Conservation (phyloP, 2,797 vertebrate species). For the Sebastiscus tertius region DNA sequence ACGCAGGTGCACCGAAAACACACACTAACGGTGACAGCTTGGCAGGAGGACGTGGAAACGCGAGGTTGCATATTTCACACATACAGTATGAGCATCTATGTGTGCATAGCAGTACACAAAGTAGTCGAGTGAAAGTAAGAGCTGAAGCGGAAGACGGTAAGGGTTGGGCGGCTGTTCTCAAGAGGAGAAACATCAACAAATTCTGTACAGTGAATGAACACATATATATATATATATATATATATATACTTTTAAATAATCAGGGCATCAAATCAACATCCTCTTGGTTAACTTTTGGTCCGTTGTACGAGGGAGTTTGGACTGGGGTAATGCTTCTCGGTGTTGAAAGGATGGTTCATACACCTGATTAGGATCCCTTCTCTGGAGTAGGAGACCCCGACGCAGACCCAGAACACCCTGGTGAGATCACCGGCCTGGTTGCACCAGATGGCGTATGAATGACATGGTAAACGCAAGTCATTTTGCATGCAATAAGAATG, state of each 20-base stretch:
- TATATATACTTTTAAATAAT: background rate
- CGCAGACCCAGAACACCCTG: background rate
- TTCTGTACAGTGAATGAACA: background rate
- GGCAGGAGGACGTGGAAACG: slow-evolving; percentile 22
- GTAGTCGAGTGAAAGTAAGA: background rate
- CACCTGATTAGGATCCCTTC: background rate
- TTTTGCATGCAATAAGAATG: too few species aligned
- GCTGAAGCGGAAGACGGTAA: background rate
- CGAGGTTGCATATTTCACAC: slow-evolving; percentile 5
- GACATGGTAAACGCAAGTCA: too few species aligned
- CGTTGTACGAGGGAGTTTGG: background rate
- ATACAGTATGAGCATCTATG: background rate
- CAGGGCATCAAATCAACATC: background rate
- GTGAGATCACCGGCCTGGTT: background rate
- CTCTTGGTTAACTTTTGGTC: background rate
- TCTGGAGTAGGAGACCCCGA: background rate
- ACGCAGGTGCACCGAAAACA: slow-evolving; percentile 41
- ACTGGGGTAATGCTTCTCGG: background rate
- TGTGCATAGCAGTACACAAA: background rate
- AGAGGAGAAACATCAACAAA: background rate
- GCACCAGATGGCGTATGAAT: too few species aligned
- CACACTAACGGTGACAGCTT: slow-evolving; percentile 3
- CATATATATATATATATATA: background rate
- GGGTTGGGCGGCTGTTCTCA: background rate
- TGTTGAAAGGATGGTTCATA: background rate